Base-by-base conservation (phyloP, 2,113 vertebrate species). In the Oncorhynchus tshawytscha region DNA sequence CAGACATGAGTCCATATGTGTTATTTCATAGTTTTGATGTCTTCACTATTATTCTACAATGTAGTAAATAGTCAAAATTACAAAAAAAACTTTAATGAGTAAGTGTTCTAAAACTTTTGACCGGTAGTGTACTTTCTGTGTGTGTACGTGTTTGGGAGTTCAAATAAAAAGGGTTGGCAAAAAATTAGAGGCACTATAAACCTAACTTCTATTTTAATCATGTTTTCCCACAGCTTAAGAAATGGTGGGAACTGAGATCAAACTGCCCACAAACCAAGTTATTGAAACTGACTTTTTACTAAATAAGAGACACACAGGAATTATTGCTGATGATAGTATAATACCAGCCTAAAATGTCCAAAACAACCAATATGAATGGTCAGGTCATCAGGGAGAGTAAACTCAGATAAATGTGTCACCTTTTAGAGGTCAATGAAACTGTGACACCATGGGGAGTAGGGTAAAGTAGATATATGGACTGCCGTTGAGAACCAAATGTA, bases 281-380 rank as follows among this genome's bases (percentile, higher is more conserved):
- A 76, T 39, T 73, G 67, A 70, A 77, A 82, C 71, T 2, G 78
- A 25, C 24, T 39, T 48, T 22, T 70, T 62, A 67, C 54, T 64
- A 69, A 25, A 74, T 18, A n/a, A 24, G 18, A 76, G 65, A 66
- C 54, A 57, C 27, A 72, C 3, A 49, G 34, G 73, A 31, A 74
- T 25, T 31, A n/a, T 65, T 29, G 78, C 60, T 80, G 72, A 71
- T 86, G 73, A 77, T 69, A 77, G 66, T 71, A 67, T 70, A 78
- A 9, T 24, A 9, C 9, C n/a, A 62, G 59, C 9, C 59, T 62
- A 67, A 48, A 78, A 73, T 13, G 24, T 70, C 27, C 54, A 71
- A 15, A 69, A 29, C 57, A 82, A 68, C 62, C 4, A 68, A 64
- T 39, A 71, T 24, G 34, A 34, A 34, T 34, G 34, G 13, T 13